These are phyloP conservation scores for Scaptomyza caliginosa DNA, from an alignment of 2,888 invertebrate genomes.

Conservation along the genomic window DNA sequence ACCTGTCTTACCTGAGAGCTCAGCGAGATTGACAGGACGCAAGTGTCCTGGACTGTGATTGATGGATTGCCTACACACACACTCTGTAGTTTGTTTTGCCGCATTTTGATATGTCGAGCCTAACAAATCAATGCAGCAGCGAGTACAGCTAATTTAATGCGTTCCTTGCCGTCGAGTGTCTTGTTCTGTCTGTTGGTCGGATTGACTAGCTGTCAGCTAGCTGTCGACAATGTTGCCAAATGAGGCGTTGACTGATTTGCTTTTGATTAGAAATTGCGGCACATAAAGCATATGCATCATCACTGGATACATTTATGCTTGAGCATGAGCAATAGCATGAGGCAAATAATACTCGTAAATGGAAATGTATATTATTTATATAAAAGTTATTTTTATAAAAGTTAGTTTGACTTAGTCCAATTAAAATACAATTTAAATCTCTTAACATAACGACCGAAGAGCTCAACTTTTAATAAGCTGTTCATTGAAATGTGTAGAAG, in stretches of 20 bases:
- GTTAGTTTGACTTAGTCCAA: too few species aligned
- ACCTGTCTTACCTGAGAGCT: neutral
- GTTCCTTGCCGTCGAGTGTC: slow-evolving; percentile 9
- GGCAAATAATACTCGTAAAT: neutral
- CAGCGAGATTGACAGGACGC: slow-evolving; percentile 25
- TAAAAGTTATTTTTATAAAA: too few species aligned
- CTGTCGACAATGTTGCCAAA: slow-evolving; percentile 28
- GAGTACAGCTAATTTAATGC: slow-evolving; percentile 50
- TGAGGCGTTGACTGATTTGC: slow-evolving; percentile 57
- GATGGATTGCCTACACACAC: slow-evolving; percentile 24
- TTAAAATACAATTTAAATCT: neutral
- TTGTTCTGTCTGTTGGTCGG: neutral
- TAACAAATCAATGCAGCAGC: slow-evolving; percentile 48
- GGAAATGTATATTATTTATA: neutral
- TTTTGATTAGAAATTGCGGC: slow-evolving; percentile 41
- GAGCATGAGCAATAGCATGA: neutral
- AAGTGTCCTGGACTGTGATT: slow-evolving; percentile 63
- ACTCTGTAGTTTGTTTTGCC: slow-evolving; percentile 1
- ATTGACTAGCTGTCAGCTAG: slow-evolving; percentile 30
- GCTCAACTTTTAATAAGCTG: neutral
- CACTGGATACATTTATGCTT: neutral
- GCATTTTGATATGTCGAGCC: slow-evolving; percentile 37
- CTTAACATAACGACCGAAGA: neutral
- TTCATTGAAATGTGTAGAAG: neutral
- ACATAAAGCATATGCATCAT: neutral